These are phyloP conservation scores for Trachelus stipa DNA, from an alignment of 2,888 invertebrate species.

Conservation along the genomic window DNA sequence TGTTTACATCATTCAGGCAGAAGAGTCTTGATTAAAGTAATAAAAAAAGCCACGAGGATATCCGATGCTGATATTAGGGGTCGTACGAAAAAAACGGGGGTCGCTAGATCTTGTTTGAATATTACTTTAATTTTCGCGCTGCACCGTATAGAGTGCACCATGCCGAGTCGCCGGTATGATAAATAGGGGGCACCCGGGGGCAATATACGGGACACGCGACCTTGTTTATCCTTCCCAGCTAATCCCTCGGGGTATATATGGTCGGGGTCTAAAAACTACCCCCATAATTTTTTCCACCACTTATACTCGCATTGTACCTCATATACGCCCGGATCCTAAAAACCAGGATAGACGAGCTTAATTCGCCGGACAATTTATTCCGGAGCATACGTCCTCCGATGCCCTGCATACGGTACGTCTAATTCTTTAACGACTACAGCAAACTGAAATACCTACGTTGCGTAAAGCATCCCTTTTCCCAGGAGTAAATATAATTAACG, in stretches of 20 bases:
- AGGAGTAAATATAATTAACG: neutral
- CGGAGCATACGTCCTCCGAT: conserved; percentile 4
- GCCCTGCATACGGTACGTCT: neutral
- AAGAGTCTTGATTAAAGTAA: neutral
- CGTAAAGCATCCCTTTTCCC: neutral
- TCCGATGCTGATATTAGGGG: neutral
- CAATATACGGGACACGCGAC: conserved; percentile 45
- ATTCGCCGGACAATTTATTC: conserved; percentile 5
- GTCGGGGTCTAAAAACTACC: conserved; percentile 16
- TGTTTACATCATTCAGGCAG: neutral
- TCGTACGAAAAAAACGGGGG: neutral
- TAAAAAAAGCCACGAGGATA: neutral
- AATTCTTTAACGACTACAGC: neutral
- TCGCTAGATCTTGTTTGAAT: neutral
- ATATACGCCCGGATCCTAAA: neutral
- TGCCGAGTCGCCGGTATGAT: conserved; percentile 17
- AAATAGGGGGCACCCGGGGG: conserved; percentile 22
- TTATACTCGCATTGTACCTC: conserved; percentile 2
- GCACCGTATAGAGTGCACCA: neutral
- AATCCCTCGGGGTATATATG: conserved; percentile 17
- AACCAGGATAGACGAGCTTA: neutral
- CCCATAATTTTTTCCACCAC: conserved; percentile 19
- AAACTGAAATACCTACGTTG: neutral
- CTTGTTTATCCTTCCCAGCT: conserved; percentile 45
- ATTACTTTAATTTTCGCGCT: neutral